Evolutionary conservation across 1,140 invertebrate species (phyloP), one percentile per base, ranked within the genome.

Genomic region (Protaetia brevitarsis): DNA sequence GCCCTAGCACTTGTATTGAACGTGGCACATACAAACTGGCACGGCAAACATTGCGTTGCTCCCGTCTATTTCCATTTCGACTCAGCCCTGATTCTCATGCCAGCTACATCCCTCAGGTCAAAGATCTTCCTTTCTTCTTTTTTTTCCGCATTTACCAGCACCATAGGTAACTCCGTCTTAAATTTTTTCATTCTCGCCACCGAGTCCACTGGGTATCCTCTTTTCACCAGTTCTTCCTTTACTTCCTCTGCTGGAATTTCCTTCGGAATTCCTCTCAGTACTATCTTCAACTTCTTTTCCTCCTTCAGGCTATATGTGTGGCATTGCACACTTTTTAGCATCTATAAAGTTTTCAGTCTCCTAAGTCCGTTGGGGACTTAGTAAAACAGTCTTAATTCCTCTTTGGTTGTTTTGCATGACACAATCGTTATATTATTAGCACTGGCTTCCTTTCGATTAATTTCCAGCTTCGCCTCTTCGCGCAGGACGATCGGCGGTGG

Each of bases 231-330:
- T 3, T 58, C 56, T 3, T 21, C n/a, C 16, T 58, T 23, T 10
- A 57, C 27, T 57, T 7, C 21, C 26, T 7, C 16, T 3, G 26
- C n/a, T 2, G 11, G 10, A 23, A 58, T 21, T 10, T 58, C 56
- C n/a, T 3, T 29, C 56, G 56, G 56, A 21, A 58, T 58, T 5
- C 56, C 56, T 16, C 56, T 58, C 19, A 58, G n/a, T 3, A 58
- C 56, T 23, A 58, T 10, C 27, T 58, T 58, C n/a, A 58, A 23
- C 6, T 6, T 21, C n/a, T 58, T 58, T 8, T 58, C 19, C 27
- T 26, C 56, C 5, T 26, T 3, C 21, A 58, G 16, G 3, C n/a
- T 3, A n/a, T 5, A 58, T 2, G 56, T 21, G 56, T 58, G 56
- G 7, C 7, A 21, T 3, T 3, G 21, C 7, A 58, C 21, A 3